These are phyloP conservation scores for Oxyruncus cristatus DNA, from an alignment of 2,113 vertebrate genomes.

Conservation along the genomic window DNA sequence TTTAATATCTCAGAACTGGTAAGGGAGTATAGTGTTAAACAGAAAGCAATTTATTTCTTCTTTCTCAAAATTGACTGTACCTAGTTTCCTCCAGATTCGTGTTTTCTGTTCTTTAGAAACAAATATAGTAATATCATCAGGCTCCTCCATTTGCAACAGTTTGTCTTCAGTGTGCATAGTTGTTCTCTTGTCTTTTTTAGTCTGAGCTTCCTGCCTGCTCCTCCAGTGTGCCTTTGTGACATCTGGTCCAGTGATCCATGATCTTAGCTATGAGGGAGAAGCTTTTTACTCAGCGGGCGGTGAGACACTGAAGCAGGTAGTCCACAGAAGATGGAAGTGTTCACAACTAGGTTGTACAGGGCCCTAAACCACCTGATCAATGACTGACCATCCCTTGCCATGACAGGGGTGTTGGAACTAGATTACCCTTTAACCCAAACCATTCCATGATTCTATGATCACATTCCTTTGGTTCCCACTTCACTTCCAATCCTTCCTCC, in stretches of 20 bases:
- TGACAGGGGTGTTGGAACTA: accelerated
- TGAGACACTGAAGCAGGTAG: neutral
- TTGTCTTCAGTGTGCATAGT: neutral
- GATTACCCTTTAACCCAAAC: neutral
- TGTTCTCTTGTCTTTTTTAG: neutral
- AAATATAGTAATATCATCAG: neutral
- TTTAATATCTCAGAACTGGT: neutral
- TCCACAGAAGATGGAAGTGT: neutral
- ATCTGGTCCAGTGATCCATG: neutral
- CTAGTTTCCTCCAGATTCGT: neutral
- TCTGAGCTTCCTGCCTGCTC: neutral
- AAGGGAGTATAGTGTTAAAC: neutral
- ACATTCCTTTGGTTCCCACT: neutral
- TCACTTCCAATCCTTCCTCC: neutral
- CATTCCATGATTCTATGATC: neutral
- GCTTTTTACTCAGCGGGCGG: neutral
- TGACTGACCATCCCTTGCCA: accelerated
- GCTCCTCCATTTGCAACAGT: neutral
- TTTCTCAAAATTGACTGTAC: neutral
- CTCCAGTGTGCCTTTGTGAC: neutral
- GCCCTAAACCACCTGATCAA: neutral
- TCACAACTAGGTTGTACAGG: neutral
- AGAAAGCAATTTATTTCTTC: neutral
- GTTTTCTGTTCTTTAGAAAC: neutral
- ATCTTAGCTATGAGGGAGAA: neutral